Base-by-base conservation (phyloP, 2,113 vertebrate species). In the Microcebus ravelobensis region DNA sequence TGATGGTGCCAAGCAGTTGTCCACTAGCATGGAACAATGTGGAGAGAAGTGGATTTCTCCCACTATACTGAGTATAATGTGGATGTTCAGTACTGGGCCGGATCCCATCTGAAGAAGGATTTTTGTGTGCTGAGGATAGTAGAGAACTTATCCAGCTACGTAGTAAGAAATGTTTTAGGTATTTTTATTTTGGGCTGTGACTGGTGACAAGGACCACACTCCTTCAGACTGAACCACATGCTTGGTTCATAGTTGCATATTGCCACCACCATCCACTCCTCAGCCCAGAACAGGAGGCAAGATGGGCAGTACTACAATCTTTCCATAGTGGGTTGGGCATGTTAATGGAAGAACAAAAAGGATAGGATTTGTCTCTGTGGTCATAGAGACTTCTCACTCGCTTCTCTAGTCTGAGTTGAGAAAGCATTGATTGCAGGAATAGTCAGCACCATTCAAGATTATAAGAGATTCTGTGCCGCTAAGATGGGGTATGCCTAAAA, bases 1-100 rank as follows among this genome's bases (percentile, higher is more conserved):
- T 5, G 0, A 23, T 31, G 8, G 36, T 13, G 8, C 4, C 36
- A 3, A 57, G 29, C 17, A 10, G 20, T 39, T 36, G 34, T 12
- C 23, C 13, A 21, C 29, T 8, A 27, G 57, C 10, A 42, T 20
- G 12, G 70, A 23, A 11, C 7, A 18, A 2, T 7, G 2, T 36
- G 48, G 25, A 45, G n/a, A 55, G 36, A 91, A 39, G 39, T 34
- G 6, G 8, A 8, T 61, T 83, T 70, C 29, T 59, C 12, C 6
- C 11, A 23, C 10, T 59, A 8, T 31, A 17, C 2, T 18, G n/a
- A 77, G 23, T 2, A 12, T 25, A 36, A 31, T 1, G 6, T 23
- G 13, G 39, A 80, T 55, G 13, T 31, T 68, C 5, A 5, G 15
- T 10, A 50, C 11, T 73, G 23, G 65, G 8, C 8, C 21, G 9